phyloP scores from a whole-genome alignment of 2,797 vertebrate genomes.

The Ambastaia sidthimunki region DNA sequence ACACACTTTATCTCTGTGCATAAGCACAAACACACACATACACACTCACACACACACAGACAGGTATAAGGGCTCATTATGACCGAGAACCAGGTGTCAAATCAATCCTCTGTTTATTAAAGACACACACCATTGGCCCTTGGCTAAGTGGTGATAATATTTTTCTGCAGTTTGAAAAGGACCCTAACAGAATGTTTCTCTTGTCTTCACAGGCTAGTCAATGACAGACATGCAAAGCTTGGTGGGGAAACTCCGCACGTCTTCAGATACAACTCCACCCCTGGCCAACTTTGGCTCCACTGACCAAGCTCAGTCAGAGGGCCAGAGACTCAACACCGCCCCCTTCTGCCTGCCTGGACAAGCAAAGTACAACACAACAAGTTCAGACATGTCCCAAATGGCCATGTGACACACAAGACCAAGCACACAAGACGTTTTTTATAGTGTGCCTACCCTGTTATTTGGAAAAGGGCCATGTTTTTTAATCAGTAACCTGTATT shows the following conservation, averaged over 20 bases:
- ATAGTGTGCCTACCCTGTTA: background rate
- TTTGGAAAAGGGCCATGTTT: background rate
- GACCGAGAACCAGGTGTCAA: slow-evolving; percentile 29
- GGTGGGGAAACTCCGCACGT: slow-evolving; percentile 16
- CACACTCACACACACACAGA: slow-evolving; percentile 32
- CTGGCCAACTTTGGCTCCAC: background rate
- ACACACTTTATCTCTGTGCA: slow-evolving; percentile 52
- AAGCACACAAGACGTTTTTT: background rate
- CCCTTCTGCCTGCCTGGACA: slow-evolving; percentile 47
- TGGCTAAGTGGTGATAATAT: background rate
- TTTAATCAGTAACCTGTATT: slow-evolving; percentile 15
- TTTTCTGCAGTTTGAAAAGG: slow-evolving; percentile 14
- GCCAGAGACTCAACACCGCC: slow-evolving; percentile 54
- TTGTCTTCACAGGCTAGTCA: background rate
- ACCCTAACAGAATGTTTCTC: slow-evolving; percentile 18
- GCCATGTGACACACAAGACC: slow-evolving; percentile 20
- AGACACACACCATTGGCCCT: slow-evolving; percentile 14
- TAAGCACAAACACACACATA: slow-evolving; percentile 28
- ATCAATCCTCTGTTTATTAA: slow-evolving; percentile 4
- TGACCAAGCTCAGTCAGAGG: background rate
- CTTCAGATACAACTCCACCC: slow-evolving; percentile 43
- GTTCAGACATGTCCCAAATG: slow-evolving; percentile 51
- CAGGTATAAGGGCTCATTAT: slow-evolving; percentile 15
- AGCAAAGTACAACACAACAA: slow-evolving; percentile 48
- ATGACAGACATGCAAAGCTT: slow-evolving; percentile 28